Conservation (phyloP, 2,113 vertebrate species). For the Semnopithecus entellus region DNA sequence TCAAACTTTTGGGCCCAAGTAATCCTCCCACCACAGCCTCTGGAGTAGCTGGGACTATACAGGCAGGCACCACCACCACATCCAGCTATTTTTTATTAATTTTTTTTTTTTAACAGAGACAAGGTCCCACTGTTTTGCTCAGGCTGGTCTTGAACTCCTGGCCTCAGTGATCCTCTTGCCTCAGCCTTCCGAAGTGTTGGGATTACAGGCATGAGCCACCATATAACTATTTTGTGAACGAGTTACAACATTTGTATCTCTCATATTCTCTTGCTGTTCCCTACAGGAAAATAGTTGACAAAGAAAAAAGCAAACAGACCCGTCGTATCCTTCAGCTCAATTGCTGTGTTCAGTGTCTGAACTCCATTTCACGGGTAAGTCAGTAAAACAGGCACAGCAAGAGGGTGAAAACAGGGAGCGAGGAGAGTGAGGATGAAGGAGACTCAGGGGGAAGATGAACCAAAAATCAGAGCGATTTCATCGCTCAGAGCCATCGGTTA, state of each 20-base stretch:
- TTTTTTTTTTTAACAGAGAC: too few relatives aligned
- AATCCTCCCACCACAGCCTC: too few relatives aligned
- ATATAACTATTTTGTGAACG: not conserved
- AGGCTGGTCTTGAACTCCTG: too few relatives aligned
- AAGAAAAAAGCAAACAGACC: conserved; percentile 75
- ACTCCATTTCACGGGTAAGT: conserved; percentile 79
- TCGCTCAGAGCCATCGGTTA: not conserved
- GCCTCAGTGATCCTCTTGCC: too few relatives aligned
- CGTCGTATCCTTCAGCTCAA: fast-evolving
- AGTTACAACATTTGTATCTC: not conserved
- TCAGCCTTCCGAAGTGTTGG: too few relatives aligned
- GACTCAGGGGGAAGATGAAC: not conserved
- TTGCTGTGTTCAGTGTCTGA: conserved; percentile 73
- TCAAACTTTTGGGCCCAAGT: too few relatives aligned
- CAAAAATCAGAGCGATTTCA: not conserved
- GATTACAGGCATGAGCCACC: too few relatives aligned
- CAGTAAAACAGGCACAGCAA: not conserved
- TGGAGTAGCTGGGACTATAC: too few relatives aligned
- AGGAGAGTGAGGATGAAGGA: not conserved
- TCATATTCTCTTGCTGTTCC: not conserved
- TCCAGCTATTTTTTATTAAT: too few relatives aligned
- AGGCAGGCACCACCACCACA: too few relatives aligned
- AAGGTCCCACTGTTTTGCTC: too few relatives aligned
- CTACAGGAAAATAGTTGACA: conserved; percentile 80
- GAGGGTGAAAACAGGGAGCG: not conserved